Base-by-base conservation (phyloP, 1,140 invertebrate genomes). In the Zaprionus inermis region DNA sequence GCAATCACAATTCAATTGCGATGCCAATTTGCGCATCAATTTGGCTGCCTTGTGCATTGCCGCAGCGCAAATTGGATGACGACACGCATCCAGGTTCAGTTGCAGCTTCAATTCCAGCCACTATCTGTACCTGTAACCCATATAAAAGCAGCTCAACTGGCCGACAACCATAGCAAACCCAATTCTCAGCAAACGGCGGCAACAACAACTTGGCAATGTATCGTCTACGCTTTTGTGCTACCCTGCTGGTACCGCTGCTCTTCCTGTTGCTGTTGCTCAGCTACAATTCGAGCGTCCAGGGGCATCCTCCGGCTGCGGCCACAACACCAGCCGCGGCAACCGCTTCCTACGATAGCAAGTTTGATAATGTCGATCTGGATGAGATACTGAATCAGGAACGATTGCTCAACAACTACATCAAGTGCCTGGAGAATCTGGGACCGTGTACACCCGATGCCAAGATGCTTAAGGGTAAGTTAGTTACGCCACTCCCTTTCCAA, bases 311-410 rank as follows among this genome's bases (percentile, higher is more conserved):
- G 9, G 32, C 79, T 5, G 56, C 79, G 4, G 44, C 82, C 18
- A 44, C 88, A 6, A 79, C 89, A 9, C 28, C 74, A 6, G 56
- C 75, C 2, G 44, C 82, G 9, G 52, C 61, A 41, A 5, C 41
- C 92, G 94, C 93, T 44, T 59, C 57, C 16, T 97, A 97, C 78
- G 95, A 95, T 0, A 94, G 93, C 22, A 96, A 95, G 86, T 97
- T 95, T 76, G 96, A 97, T 80, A 94, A 95, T 75, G 92, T 97
- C 22, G 92, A 97, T 78, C 12, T 96, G 16, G 94, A 96, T 32
- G 93, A 95, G 70, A 95, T 97, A 63, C 80, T 97, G 0, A 79
- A 85, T 0, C 96, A 94, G 80, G 94, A 95, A 1, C 92, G 96
- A 20, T 91, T 97, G 16, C 80, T 96, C 0, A 93, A 93, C 11